Conservation (phyloP, 2,113 vertebrate genomes). For the Nansenia antarctica region DNA sequence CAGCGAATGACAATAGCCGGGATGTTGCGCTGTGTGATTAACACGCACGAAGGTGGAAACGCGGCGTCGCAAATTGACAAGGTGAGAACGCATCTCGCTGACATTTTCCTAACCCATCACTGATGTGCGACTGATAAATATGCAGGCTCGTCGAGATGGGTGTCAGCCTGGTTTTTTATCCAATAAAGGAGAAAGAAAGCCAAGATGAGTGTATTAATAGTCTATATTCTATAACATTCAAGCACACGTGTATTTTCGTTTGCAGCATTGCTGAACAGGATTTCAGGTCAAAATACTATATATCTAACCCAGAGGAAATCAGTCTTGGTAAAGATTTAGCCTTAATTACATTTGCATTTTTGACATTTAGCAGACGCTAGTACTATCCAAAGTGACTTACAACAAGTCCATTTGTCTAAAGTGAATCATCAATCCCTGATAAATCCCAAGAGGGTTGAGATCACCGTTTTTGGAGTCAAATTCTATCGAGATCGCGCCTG, state of each 20-base stretch:
- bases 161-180: background rate
- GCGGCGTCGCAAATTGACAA: slow-evolving; percentile 65
- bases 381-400: too few relatives aligned
- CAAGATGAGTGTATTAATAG: background rate
- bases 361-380: too few relatives aligned
- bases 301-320: background rate
- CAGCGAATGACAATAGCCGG: slow-evolving; percentile 44
- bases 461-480: background rate
- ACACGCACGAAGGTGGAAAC: slow-evolving; percentile 56
- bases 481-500: background rate
- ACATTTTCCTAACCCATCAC: slow-evolving; percentile 63
- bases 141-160: slow-evolving; percentile 29
- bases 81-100: slow-evolving; percentile 64
- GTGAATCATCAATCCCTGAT: too few relatives aligned
- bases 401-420: too few relatives aligned
- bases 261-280: background rate
- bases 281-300: background rate
- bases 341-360: too few relatives aligned
- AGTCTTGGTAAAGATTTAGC: too few relatives aligned
- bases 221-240: background rate
- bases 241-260: background rate
- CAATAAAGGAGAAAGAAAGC: background rate
- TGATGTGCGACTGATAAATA: slow-evolving; percentile 67
- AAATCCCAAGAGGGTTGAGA: background rate
- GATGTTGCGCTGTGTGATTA: slow-evolving; percentile 49